These are phyloP conservation scores for Meteorus sp. DNA, from an alignment of 1,140 invertebrate species.

Conservation along the genomic window DNA sequence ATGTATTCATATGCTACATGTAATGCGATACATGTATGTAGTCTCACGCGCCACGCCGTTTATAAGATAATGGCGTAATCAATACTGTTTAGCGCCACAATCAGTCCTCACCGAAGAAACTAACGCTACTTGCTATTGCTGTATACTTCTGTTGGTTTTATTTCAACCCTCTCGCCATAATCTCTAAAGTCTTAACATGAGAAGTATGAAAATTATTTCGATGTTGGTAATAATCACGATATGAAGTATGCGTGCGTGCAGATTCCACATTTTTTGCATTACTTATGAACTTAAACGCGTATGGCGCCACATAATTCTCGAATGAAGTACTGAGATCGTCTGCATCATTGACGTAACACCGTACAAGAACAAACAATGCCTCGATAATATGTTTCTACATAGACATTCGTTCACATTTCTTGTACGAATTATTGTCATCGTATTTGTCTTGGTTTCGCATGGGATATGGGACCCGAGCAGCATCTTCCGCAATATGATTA, in stretches of 20 bases:
- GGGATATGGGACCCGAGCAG: too few relatives aligned
- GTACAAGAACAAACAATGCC: slow-evolving; percentile 14
- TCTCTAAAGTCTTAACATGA: neutral
- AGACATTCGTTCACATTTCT: too few relatives aligned
- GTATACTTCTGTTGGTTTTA: neutral
- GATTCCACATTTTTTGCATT: slow-evolving; percentile 15
- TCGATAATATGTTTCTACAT: too few relatives aligned
- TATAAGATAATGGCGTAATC: slow-evolving; percentile 52
- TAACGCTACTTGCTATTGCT: neutral
- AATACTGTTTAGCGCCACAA: slow-evolving; percentile 33
- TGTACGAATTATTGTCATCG: too few relatives aligned
- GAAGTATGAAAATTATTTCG: neutral
- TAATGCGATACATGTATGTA: slow-evolving; percentile 31
- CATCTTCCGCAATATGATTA: too few relatives aligned
- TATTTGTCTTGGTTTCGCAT: too few relatives aligned
- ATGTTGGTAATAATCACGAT: neutral
- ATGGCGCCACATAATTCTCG: slow-evolving; percentile 20
- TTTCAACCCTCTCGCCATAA: neutral
- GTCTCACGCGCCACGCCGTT: slow-evolving; percentile 37
- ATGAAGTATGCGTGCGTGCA: slow-evolving; percentile 14
- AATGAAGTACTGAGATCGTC: slow-evolving; percentile 4
- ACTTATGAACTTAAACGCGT: slow-evolving; percentile 17
- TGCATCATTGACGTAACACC: too few relatives aligned
- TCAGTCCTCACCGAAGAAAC: slow-evolving; percentile 32
- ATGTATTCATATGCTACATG: slow-evolving; percentile 24